phyloP scores from a whole-genome alignment of 2,113 vertebrate species.

The Otis tarda region DNA sequence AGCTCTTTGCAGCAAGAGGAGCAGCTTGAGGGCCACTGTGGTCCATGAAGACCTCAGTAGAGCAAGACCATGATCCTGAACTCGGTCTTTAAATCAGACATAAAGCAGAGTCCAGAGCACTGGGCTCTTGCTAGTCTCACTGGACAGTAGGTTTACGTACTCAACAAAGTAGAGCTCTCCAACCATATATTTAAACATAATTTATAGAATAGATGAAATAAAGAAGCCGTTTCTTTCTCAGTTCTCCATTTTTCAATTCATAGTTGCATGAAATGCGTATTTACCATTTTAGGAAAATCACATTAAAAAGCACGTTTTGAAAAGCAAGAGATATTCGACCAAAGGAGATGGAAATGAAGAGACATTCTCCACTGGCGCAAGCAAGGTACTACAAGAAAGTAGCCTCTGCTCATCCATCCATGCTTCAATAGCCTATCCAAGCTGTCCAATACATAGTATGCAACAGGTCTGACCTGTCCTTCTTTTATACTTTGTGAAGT shows the following conservation, averaged over 20 bases:
- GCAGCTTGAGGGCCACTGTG: not conserved
- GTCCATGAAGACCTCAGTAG: not conserved
- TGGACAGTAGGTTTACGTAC: not conserved
- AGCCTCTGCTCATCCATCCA: not conserved
- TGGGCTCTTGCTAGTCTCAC: not conserved
- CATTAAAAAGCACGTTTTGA: not conserved
- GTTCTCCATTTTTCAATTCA: not conserved
- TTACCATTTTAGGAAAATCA: not conserved
- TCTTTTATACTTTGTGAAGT: not conserved
- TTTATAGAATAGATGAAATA: not conserved
- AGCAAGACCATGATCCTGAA: not conserved
- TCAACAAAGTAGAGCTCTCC: not conserved
- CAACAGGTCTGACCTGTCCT: not conserved
- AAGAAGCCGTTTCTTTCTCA: not conserved
- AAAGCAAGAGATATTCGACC: not conserved
- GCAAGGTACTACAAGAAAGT: not conserved
- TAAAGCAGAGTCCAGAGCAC: not conserved
- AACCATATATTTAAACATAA: not conserved
- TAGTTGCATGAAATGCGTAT: not conserved
- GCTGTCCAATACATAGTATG: not conserved
- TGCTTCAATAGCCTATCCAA: not conserved
- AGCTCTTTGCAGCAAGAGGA: not conserved
- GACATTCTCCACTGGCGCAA: not conserved
- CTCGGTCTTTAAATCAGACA: not conserved
- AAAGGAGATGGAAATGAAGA: not conserved